Percentiles rank a stretch among this genome's conserved stretches.
Conservation (phyloP, 2,888 invertebrate species). For the Nemotelus nigrinus region DNA sequence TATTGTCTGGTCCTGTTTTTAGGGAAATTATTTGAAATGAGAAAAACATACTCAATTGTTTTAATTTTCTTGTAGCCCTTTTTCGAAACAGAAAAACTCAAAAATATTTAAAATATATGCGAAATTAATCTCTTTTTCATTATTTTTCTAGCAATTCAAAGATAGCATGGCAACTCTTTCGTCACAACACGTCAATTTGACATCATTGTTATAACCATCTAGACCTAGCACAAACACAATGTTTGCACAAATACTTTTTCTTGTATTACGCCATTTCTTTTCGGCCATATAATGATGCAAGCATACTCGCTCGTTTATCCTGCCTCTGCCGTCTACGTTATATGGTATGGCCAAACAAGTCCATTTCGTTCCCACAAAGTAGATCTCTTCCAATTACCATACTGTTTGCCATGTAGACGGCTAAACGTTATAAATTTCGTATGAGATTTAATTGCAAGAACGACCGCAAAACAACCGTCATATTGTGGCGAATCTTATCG, state of each 20-base stretch:
- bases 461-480: not conserved
- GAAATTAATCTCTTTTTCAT: no score
- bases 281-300: not conserved
- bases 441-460: constrained; percentile 35
- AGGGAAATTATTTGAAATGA: no score
- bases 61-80: no score
- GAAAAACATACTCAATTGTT: no score
- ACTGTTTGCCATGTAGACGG: constrained; percentile 11
- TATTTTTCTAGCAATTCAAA: no score
- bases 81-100: no score
- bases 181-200: no score
- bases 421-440: constrained; percentile 21
- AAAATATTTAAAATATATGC: no score
- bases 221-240: not conserved
- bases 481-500: not conserved
- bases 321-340: not conserved
- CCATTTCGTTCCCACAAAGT: not conserved
- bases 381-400: constrained; percentile 22
- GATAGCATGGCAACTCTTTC: no score
- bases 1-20: no score
- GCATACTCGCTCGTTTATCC: not conserved
- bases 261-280: not conserved
- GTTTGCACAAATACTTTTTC: no score
- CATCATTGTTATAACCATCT: not conserved
- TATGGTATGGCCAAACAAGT: not conserved